Evolutionary conservation across 2,113 vertebrate genomes (phyloP), one percentile per base, ranked within the genome.

Genomic region (Electrona antarctica): DNA sequence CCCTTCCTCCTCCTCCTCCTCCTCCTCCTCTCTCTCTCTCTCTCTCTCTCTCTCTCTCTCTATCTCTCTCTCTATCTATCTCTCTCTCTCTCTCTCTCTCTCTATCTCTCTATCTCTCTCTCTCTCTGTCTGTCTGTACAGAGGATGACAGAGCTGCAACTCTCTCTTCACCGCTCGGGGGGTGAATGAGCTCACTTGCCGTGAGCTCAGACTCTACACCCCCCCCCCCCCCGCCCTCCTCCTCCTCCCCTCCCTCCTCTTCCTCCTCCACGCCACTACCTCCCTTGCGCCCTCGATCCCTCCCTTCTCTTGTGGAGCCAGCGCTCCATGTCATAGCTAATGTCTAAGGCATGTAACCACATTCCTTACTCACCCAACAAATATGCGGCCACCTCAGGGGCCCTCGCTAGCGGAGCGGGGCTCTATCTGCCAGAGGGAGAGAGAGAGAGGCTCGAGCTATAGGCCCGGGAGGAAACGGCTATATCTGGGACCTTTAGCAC

Each of bases 351-450:
- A 94, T 92, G 93, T 93, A 93, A 92, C 93, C 93, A 86, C 95
- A 96, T 95, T 97, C 95, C 95, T 97, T 95, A 95, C 92, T 96
- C 95, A 97, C 89, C 92, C 90, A 94, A 85, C 92, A 96, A 96
- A 93, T 94, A 95, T 94, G 94, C 82, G 79, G 92, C 85, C 90
- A 92, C 93, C 91, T 93, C 91, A 87, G 90, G 89, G 92, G 91
- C 92, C 33, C 90, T 86, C 75, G 80, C 80, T 78, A 28, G 81
- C 11, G 14, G 65, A 86, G 76, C 71, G 68, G 81, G 69, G 58
- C 79, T 83, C 84, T 84, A 83, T 83, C 61, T 41, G 33, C 33
- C 2, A 12, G 54, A 13, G 56, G 12, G 51, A 54, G 52, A 54
- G 51, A 69, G 76, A 79, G 45, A 52, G 59, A 63, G 51, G 73